These are phyloP conservation scores for Eulemur mongoz DNA, from an alignment of 2,797 vertebrate genomes.

Conservation along the genomic window DNA sequence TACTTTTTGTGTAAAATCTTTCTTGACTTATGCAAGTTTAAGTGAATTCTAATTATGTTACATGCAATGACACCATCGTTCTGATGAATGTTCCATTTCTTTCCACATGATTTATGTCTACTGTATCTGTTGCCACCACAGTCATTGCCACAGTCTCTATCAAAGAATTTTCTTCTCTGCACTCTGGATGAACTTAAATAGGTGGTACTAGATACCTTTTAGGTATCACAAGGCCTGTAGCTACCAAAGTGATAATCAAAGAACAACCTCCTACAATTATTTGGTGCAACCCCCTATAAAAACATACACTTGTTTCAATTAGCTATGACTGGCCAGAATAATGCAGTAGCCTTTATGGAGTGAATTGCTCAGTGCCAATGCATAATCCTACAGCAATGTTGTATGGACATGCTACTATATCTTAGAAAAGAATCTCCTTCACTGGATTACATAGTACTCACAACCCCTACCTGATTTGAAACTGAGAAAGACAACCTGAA, in stretches of 20 bases:
- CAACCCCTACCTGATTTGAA: neutral
- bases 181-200: neutral
- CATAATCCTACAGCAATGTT: neutral
- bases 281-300: neutral
- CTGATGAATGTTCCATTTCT: conserved; percentile 8
- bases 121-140: neutral
- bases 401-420: neutral
- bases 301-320: neutral
- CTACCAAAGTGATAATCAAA: neutral
- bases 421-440: neutral
- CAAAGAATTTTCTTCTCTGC: neutral
- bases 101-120: neutral
- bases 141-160: neutral
- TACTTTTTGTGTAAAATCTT: neutral
- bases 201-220: neutral
- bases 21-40: neutral
- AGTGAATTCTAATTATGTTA: neutral
- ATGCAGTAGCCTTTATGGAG: neutral
- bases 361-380: neutral
- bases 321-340: neutral
- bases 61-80: neutral
- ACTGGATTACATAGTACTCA: neutral
- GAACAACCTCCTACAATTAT: neutral
- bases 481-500: neutral
- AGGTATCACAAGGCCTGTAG: neutral